A percentile compares a stretch with the other conserved stretches of the same genome.
Evolutionary conservation across 2,113 vertebrate species (phyloP).

Genomic region (Sus scrofa): T2T-Sscrofa CM000818.6:104397001-104397500

Average conservation of each 20-base stretch:
- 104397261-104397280: background rate
- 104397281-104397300: background rate
- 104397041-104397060: background rate
- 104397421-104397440: no score
- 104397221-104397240: background rate
- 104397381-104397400: background rate
- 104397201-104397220: background rate
- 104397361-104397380: background rate
- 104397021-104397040: background rate
- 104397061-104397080: background rate
- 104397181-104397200: background rate
- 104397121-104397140: background rate
- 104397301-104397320: background rate
- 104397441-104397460: fast-evolving
- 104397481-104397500: background rate
- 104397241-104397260: background rate
- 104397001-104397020: background rate
- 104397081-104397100: background rate
- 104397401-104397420: no score
- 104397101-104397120: background rate
- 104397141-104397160: background rate
- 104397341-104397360: background rate
- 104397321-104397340: background rate
- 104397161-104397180: background rate
- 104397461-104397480: background rate